These are phyloP conservation scores for Lepus timidus DNA, from an alignment of 2,113 vertebrate genomes.

Conservation along the genomic window DNA sequence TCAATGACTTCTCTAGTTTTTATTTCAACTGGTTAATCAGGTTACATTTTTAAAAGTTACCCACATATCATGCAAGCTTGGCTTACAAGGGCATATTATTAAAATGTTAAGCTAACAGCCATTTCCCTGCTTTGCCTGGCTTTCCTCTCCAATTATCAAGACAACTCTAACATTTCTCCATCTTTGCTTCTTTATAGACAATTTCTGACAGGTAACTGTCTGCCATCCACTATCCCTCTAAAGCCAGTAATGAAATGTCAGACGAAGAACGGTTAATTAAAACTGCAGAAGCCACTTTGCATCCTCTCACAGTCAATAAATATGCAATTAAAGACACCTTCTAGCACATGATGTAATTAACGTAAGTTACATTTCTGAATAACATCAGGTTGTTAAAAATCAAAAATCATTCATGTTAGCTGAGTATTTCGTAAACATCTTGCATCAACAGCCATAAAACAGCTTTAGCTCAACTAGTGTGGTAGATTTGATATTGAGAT, in stretches of 20 bases:
- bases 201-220: slow-evolving; percentile 72
- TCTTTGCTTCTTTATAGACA: slow-evolving; percentile 63
- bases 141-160: slow-evolving; percentile 59
- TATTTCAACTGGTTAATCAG: slow-evolving; percentile 68
- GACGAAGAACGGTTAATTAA: slow-evolving; percentile 76
- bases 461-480: slow-evolving; percentile 1
- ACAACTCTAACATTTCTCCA: slow-evolving; percentile 67
- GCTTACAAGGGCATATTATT: slow-evolving; percentile 67
- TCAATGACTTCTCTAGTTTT: slow-evolving; percentile 59
- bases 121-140: background rate
- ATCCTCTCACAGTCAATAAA: slow-evolving; percentile 70
- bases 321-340: slow-evolving; percentile 69
- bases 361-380: slow-evolving; percentile 68
- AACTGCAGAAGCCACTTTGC: slow-evolving; percentile 67
- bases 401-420: slow-evolving; percentile 43
- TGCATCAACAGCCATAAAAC: slow-evolving; percentile 13
- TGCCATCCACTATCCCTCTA: slow-evolving; percentile 59
- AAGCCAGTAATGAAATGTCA: slow-evolving; percentile 78
- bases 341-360: slow-evolving; percentile 62
- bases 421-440: background rate
- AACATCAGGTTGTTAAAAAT: slow-evolving; percentile 61
- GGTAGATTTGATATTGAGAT: slow-evolving; percentile 23
- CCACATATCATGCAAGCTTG: slow-evolving; percentile 61
- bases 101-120: slow-evolving; percentile 60
- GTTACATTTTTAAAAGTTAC: slow-evolving; percentile 69